phyloP scores from a whole-genome alignment of 2,888 invertebrate genomes.

The Augochlorella aurata region DNA sequence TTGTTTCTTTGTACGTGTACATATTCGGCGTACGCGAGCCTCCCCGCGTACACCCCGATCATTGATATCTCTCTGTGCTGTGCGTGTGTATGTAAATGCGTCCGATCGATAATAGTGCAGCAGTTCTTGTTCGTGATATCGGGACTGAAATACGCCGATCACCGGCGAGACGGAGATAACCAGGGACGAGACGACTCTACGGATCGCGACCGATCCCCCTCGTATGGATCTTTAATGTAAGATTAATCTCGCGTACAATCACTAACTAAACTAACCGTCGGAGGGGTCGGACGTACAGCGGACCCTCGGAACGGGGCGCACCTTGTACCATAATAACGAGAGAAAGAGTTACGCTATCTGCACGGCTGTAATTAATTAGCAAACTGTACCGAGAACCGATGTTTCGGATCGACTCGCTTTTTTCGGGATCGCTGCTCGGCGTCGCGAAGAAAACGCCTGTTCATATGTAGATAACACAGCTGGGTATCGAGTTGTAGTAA shows the following conservation, averaged over 20 bases:
- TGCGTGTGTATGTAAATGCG: slow-evolving; percentile 40
- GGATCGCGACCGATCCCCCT: slow-evolving; percentile 29
- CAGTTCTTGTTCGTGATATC: not conserved
- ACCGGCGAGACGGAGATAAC: not conserved
- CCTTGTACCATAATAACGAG: slow-evolving; percentile 50
- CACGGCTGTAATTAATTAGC: slow-evolving; percentile 59
- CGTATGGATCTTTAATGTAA: slow-evolving; percentile 48
- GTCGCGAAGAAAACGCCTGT: slow-evolving; percentile 54
- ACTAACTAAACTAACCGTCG: slow-evolving; percentile 1
- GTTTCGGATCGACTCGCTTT: slow-evolving; percentile 67
- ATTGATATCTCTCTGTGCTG: slow-evolving; percentile 19
- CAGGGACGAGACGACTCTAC: slow-evolving; percentile 5
- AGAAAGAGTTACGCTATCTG: slow-evolving; percentile 7
- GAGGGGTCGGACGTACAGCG: slow-evolving; percentile 28
- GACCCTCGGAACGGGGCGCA: slow-evolving; percentile 12
- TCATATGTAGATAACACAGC: slow-evolving; percentile 55
- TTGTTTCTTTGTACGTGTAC: slow-evolving; percentile 58
- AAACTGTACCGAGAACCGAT: slow-evolving; percentile 71
- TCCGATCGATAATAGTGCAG: slow-evolving; percentile 34
- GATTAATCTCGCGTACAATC: slow-evolving; percentile 20
- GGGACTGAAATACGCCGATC: not conserved
- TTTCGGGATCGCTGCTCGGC: slow-evolving; percentile 63
- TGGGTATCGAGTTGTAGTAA: slow-evolving; percentile 45
- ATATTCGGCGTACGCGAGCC: slow-evolving; percentile 25
- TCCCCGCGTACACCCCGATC: slow-evolving; percentile 41